These are phyloP conservation scores for Drosophila yooni DNA, from an alignment of 2,888 invertebrate species.

Conservation along the genomic window DNA sequence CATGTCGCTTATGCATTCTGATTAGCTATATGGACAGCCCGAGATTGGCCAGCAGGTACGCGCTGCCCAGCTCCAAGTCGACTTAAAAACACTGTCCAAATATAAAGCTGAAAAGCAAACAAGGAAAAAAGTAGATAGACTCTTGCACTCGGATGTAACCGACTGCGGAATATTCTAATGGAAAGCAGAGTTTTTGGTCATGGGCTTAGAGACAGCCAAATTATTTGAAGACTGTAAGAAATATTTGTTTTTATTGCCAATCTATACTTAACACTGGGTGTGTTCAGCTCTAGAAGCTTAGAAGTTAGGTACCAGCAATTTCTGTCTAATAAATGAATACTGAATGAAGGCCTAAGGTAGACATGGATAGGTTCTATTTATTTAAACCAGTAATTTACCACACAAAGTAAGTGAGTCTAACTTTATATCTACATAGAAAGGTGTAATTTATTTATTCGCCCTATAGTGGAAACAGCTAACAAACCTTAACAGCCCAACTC, in stretches of 20 bases:
- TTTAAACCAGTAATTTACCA: not conserved
- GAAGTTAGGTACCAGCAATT: not conserved
- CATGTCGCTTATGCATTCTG: conserved; percentile 62
- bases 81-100: conserved; percentile 46
- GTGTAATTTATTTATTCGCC: not conserved
- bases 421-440: not conserved
- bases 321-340: not conserved
- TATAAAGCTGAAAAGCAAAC: conserved; percentile 1
- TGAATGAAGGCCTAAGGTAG: not conserved
- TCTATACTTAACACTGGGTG: not conserved
- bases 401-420: not conserved
- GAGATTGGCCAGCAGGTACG: conserved; percentile 70
- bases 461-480: not conserved
- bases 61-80: conserved; percentile 32
- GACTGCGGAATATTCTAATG: not conserved
- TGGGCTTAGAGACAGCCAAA: not conserved
- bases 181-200: not conserved
- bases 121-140: not conserved
- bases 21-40: conserved; percentile 79
- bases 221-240: not conserved
- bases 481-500: not conserved
- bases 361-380: not conserved
- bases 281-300: not conserved
- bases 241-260: not conserved
- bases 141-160: not conserved